A percentile compares a stretch with the other conserved stretches of the same genome.
phyloP scores from a whole-genome alignment of 2,113 vertebrate species.

The Psittacara wagleri region DNA sequence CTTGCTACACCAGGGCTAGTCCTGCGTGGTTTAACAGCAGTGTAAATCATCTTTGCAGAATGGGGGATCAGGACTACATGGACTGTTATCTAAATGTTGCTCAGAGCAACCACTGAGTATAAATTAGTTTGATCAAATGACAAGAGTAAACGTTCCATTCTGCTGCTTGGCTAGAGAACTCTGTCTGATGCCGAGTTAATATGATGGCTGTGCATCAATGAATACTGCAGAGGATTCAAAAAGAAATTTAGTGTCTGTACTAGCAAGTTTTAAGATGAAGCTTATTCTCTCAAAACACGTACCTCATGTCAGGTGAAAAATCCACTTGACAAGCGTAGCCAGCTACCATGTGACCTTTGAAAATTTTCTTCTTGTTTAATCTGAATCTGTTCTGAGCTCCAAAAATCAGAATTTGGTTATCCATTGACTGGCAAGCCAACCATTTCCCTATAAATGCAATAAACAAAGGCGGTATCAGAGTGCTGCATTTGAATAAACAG shows the following conservation, averaged over 20 bases:
- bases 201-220: neutral
- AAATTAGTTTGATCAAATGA: neutral
- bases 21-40: neutral
- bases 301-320: conserved; percentile 99
- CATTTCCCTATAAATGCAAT: conserved; percentile 85
- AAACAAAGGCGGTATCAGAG: neutral
- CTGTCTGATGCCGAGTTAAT: neutral
- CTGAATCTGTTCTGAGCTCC: conserved; percentile 98
- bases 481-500: neutral
- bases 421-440: conserved; percentile 98
- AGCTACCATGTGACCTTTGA: conserved; percentile 99
- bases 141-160: neutral
- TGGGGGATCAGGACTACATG: neutral
- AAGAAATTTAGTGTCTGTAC: neutral
- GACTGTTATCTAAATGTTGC: neutral
- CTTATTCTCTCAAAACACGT: conserved; percentile 10
- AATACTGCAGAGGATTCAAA: neutral
- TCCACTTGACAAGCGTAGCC: conserved; percentile 98
- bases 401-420: conserved; percentile 99
- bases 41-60: neutral
- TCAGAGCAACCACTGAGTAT: neutral
- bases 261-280: neutral
- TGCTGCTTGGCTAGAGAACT: neutral
- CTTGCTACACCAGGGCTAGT: neutral
- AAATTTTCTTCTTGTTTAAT: conserved; percentile 99